Evolutionary conservation across 2,797 vertebrate species (phyloP), one percentile per base, ranked within the genome.

Genomic region (Pangasius sanitwongsei): DNA sequence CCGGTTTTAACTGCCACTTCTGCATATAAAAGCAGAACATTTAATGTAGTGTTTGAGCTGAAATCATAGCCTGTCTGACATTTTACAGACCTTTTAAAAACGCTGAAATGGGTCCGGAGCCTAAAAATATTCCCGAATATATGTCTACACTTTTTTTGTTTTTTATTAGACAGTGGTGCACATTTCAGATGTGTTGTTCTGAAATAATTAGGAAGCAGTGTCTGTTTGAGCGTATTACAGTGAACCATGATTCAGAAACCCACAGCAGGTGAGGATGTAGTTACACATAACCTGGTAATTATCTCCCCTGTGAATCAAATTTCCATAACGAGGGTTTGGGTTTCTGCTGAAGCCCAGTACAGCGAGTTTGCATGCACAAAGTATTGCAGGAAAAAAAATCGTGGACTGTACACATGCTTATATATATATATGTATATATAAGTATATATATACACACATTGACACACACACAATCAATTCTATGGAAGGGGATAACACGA

Each of bases 181-280:
- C 28, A 41, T 83, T 83, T 75, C 53, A 48, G 55, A 53, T 75
- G 87, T 75, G 37, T 78, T 69, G 41, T 57, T 85, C 59, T 23
- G 61, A 1, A 37, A 18, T 75, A 34, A 77, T 85, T 78, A 44
- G 20, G 25, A 12, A 15, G 25, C 34, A 13, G 41, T 15, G 55
- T 70, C 75, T 83, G 65, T 53, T 3, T 31, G 34, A 80, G 87
- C 37, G 23, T 83, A 31, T 59, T n/a, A 75, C 34, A 74, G 16
- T 8, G 69, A 86, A n/a, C 63, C 70, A 34, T 83, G 53, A 44
- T 81, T 80, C 50, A 23, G 31, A 69, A 88, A 6, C 70, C 65
- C 70, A 31, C 89, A 67, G 87, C 87, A 88, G 87, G 86, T 80
- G 12, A 67, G 16, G 44, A 86, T 50, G 37, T n/a, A 34, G 83